phyloP scores from a whole-genome alignment of 2,888 invertebrate genomes.

The Leptothorax acervorum region DNA sequence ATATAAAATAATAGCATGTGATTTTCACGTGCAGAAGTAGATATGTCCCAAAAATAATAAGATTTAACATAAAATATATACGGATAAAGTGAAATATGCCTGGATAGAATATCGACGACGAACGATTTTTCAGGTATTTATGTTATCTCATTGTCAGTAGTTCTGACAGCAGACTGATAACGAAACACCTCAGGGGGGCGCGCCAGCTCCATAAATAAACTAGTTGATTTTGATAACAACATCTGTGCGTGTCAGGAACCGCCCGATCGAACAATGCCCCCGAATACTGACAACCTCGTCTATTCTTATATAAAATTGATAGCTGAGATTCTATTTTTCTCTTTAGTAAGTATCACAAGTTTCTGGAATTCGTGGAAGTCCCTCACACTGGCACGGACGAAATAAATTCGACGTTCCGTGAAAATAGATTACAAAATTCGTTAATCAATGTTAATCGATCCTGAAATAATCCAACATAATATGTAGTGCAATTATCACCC shows the following conservation, averaged over 20 bases:
- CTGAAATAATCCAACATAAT: slow-evolving; percentile 6
- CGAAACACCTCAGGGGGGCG: not conserved
- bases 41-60: not conserved
- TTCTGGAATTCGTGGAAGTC: not conserved
- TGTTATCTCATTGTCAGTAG: not conserved
- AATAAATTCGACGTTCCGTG: not conserved
- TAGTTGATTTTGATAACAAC: slow-evolving; percentile 40
- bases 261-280: slow-evolving; percentile 43
- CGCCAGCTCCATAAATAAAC: slow-evolving; percentile 21
- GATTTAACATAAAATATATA: not conserved
- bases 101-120: not conserved
- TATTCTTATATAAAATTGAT: slow-evolving; percentile 8
- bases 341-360: not conserved
- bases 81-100: not conserved
- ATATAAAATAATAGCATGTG: slow-evolving; percentile 1
- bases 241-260: slow-evolving; percentile 26
- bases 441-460: not conserved
- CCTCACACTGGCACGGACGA: not conserved
- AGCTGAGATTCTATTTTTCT: not conserved
- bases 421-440: not conserved
- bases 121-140: slow-evolving; percentile 20
- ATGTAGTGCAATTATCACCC: not conserved
- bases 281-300: not conserved
- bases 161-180: slow-evolving; percentile 14
- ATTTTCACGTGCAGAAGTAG: not conserved